Base-by-base conservation (phyloP, 2,888 invertebrate genomes). In the Harpalus rubripes region DNA sequence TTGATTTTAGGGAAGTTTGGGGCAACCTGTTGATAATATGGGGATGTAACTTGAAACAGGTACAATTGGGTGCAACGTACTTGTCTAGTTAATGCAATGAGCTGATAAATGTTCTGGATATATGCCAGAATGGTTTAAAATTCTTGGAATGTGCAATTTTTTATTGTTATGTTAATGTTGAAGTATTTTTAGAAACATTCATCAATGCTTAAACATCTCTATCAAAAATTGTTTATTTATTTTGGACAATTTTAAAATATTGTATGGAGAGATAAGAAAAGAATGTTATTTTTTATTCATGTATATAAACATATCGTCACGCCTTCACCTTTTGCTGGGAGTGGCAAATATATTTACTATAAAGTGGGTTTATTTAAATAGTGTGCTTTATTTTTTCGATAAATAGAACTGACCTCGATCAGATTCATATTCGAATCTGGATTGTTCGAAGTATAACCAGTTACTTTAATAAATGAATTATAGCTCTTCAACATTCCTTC, bases 1-100 rank as follows among this genome's bases (percentile, higher is more conserved):
- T 78, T 78, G 78, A 78, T 78, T 59, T 78, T 32, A n/a, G 56
- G 26, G 32, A 58, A 78, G 56, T 78, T 78, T 44, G 2, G 12
- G 39, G 58, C 78, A 61, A 80, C 80, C 80, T 80, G 80, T 80
- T 80, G 80, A 80, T 78, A 79, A 79, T 22, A 68, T 26, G 68
- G 68, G 32, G 68, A 1, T 15, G 68, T 26, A 68, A 7, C 22
- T 58, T 56, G 59, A 32, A 32, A 78, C 80, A 80, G 56, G 41
- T 61, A 59, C 61, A 80, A 61, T 63, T 61, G 61, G n/a, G 80
- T 61, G 63, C 80, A 80, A 61, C 63, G 63, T 12, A 80, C 63
- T 79, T 61, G 32, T 10, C 78, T 78, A 5, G 26, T 56, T 32
- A 68, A 68, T 12, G 39, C 68, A 68, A 10, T 68, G 68, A 58